Base-by-base conservation (phyloP, 2,113 vertebrate genomes). In the Anarrhichthys ocellatus region DNA sequence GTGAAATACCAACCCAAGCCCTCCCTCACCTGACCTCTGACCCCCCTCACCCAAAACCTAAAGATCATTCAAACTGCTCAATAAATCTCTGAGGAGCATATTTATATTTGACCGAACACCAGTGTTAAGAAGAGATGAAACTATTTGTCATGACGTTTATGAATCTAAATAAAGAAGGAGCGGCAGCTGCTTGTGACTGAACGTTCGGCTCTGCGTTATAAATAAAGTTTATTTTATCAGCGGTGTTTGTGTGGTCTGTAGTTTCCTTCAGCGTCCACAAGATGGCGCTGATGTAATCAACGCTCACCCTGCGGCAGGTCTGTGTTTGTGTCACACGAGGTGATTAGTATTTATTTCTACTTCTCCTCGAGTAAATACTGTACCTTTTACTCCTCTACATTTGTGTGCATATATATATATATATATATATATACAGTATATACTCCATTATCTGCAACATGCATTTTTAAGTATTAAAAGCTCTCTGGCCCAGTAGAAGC, bases 1-100 rank as follows among this genome's bases (percentile, higher is more conserved):
- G 93, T 94, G n/a, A 92, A 91, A 52, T 92, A 92, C 40, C 73
- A 92, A 36, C 93, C 91, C 10, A 92, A 92, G 50, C 93, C 91
- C 32, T 82, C 76, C 68, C 65, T 82, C 7, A 88, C 87, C 76
- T 92, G 88, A 92, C 40, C 78, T 48, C 52, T 46, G 77, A 77
- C 69, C 76, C 24, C 69, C 1, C 34, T 17, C 27, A 59, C 0
- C 14, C 8, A 24, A 13, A 22, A 17, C 27, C 3, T 4, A 4
- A 0, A 11, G 22, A 11, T 11, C 6, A 11, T 27, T 24, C n/a
- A 58, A 24, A 56, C 52, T 24, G n/a, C 22, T 11, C n/a, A 58
- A 58, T 58, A 27, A 58, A 5, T 14, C n/a, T 5, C 18, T 38
- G 36, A 38, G 36, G 36, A 38, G 4, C 20, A 32, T 72, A 65